Evolutionary conservation across 2,797 vertebrate genomes (phyloP), one percentile per base, ranked within the genome.

Genomic region (Hafferia zeledoni): DNA sequence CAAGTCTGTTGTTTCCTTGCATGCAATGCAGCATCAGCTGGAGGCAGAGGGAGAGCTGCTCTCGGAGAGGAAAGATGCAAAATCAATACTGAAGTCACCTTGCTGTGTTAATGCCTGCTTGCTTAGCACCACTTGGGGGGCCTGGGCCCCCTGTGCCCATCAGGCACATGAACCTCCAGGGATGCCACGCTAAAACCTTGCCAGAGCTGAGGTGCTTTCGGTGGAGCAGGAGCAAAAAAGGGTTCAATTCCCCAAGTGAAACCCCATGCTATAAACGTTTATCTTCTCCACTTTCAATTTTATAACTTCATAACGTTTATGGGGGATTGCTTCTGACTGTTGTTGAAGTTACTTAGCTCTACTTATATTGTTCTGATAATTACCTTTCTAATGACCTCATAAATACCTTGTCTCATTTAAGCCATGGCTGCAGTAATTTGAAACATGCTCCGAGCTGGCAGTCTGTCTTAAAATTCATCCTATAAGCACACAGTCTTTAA

Each of bases 391-490:
- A 67, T 44, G 43, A 46, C 49, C 33, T 61, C 57, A 23, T 69
- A 69, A 88, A 75, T 84, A 69, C 35, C 27, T 64, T 87, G 33
- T 70, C 50, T 74, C n/a, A 1, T 60, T 91, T 79, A 56, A 88
- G 69, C 22, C 46, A 28, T 39, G 22, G 11, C 57, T 87, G 33
- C 65, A 91, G 24, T 93, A 89, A 95, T 82, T 96, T 22, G 9
- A 84, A 87, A 77, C 31, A 46, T 92, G 71, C 44, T 91, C 79
- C 74, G 60, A 95, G 33, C n/a, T 86, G 71, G 11, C n/a, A 79
- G 43, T 82, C 77, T 94, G 64, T 57, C 77, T 91, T 95, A 86
- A 95, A 96, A 74, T 52, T 88, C 33, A 90, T 93, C 93, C 86
- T 33, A 23, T 52, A 86, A 65, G 52, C 11, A 10, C 50, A 43